Conservation (phyloP, 2,888 invertebrate genomes). For the Hipparchia sbordonii region DNA sequence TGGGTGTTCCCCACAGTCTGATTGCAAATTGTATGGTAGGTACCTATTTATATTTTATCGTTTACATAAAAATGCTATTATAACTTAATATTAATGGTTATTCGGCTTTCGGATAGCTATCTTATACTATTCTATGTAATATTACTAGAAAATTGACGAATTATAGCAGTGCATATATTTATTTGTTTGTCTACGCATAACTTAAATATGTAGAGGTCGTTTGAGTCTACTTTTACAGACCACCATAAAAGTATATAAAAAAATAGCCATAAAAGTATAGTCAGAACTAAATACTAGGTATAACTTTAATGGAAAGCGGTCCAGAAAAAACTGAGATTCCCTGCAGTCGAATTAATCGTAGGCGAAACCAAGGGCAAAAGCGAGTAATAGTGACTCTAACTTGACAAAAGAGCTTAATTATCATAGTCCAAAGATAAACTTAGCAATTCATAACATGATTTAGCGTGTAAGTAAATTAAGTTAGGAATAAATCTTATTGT, state of each 20-base stretch:
- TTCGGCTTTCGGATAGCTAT: background rate
- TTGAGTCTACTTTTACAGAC: too few species aligned
- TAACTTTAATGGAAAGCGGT: too few species aligned
- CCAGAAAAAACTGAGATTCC: too few species aligned
- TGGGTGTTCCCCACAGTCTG: background rate
- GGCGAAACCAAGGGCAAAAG: too few species aligned
- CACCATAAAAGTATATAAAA: too few species aligned
- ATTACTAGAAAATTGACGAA: too few species aligned
- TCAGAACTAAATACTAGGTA: too few species aligned
- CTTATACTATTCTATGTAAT: background rate
- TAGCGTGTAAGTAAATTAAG: constrained; percentile 8
- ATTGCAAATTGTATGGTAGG: background rate
- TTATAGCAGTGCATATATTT: too few species aligned
- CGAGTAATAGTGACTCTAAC: too few species aligned
- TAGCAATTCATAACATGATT: constrained; percentile 8
- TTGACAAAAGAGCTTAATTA: background rate
- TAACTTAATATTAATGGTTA: background rate
- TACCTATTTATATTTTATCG: background rate
- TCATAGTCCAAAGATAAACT: background rate
- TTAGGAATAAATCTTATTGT: constrained; percentile 6
- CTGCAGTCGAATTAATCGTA: too few species aligned
- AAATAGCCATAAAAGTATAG: background rate
- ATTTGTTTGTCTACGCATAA: too few species aligned
- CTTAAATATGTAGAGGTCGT: too few species aligned
- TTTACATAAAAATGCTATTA: background rate